phyloP scores from a whole-genome alignment of 2,113 vertebrate genomes.

The Agelaius tricolor region DNA sequence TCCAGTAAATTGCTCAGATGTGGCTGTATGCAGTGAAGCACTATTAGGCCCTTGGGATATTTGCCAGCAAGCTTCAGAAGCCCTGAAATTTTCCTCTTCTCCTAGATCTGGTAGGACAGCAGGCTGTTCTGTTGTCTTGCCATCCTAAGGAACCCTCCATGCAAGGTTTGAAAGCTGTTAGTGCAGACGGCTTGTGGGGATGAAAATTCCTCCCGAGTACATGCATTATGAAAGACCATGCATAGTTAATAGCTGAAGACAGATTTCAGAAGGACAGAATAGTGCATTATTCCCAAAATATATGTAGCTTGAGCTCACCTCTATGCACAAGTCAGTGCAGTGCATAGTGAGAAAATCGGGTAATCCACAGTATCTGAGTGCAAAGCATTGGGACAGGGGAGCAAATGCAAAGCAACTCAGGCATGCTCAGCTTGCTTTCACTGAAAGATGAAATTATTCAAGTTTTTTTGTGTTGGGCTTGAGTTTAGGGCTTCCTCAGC shows the following conservation, averaged over 20 bases:
- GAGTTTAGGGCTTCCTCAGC: background rate
- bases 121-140: background rate
- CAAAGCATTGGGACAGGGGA: background rate
- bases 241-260: background rate
- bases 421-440: background rate
- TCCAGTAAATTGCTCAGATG: background rate
- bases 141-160: background rate
- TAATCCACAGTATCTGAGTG: background rate
- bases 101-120: background rate
- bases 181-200: background rate
- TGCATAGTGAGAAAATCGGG: background rate
- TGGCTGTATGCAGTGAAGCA: background rate
- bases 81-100: background rate
- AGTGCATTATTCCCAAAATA: background rate
- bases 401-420: background rate
- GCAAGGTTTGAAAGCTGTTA: background rate
- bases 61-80: background rate
- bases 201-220: background rate
- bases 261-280: background rate
- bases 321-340: background rate
- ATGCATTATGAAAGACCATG: background rate
- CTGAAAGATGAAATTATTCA: background rate
- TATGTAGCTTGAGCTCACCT: background rate
- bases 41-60: background rate
- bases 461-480: background rate